Conservation (phyloP, 2,797 vertebrate genomes). For the Melanotaenia trifasciata region DNA sequence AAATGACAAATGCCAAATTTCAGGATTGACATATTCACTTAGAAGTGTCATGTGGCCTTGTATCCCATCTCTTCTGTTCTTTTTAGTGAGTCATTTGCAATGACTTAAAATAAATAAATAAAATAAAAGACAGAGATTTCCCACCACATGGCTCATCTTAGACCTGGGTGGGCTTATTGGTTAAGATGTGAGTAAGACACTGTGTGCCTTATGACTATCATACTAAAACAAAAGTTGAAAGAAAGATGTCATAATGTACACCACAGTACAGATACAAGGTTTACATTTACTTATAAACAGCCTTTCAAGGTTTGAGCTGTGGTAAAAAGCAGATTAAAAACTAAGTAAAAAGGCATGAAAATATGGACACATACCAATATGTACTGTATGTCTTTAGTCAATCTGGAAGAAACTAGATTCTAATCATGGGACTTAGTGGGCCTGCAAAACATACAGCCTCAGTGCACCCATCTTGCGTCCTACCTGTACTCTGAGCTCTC, state of each 20-base stretch:
- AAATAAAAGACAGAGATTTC: constrained; percentile 34
- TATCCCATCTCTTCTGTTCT: constrained; percentile 10
- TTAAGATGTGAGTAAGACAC: constrained; percentile 38
- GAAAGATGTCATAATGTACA: neutral
- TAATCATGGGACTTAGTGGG: constrained; percentile 24
- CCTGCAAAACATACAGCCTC: constrained; percentile 29
- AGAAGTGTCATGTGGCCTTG: constrained; percentile 21
- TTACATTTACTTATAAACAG: neutral
- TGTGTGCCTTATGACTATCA: constrained; percentile 37
- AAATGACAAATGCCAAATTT: neutral
- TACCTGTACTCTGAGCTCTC: no score
- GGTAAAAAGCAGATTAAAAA: constrained; percentile 10
- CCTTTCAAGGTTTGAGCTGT: neutral
- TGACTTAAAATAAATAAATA: neutral
- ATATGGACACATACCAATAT: neutral
- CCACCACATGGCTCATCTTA: constrained; percentile 8
- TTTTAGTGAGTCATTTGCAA: constrained; percentile 12
- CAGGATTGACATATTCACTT: constrained; percentile 23
- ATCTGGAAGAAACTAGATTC: neutral
- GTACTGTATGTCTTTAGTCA: constrained; percentile 2
- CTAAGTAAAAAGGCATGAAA: neutral
- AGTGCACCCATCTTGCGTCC: no score
- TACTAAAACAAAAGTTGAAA: constrained; percentile 2
- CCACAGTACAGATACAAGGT: neutral
- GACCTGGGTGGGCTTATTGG: no score